Evolutionary conservation across 2,888 invertebrate species (phyloP), one percentile per base, ranked within the genome.

Genomic region (Coelopa pilipes): DNA sequence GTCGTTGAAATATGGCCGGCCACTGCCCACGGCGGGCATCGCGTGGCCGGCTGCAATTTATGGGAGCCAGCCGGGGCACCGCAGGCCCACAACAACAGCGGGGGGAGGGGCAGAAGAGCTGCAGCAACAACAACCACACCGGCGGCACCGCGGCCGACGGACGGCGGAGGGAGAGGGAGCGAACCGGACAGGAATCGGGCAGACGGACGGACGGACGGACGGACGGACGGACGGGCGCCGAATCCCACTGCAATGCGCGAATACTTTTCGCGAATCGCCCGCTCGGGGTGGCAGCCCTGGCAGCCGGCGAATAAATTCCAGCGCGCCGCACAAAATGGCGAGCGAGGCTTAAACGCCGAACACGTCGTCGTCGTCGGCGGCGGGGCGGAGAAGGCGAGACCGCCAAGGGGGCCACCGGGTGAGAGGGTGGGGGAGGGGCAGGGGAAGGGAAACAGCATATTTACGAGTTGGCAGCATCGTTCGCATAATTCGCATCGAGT

Each of bases 391-490:
- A 34, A 34, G 34, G 34, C 2, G 34, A 4, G 7, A 34, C 34
- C 34, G 34, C 34, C 7, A 34, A 34, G 7, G 7, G 34, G 34
- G 34, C 7, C 34, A 34, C 2, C 2, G 34, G 7, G 34, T 34
- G 34, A 34, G 34, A 34, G 34, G 7, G 2, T 4, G 34, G 7
- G 34, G 7, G 34, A 34, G 34, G 34, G 34, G 73, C 69, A 62
- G 9, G 57, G 13, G 17, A 19, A 50, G 13, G 68, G 67, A 67
- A 71, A 71, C 68, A 74, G 47, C 63, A 62, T 67, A 74, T 74
- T 74, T 74, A 74, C 74, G 74, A 74, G 71, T 74, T 74, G 71
- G 74, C 72, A 68, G 71, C 67, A 49, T 53, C 66, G 66, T 50
- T 66, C 66, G 50, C 47, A 66, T 66, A 50, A 49, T 19, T 49